Percentiles rank a stretch among this genome's conserved stretches.
Conservation (phyloP, 2,888 invertebrate species). For the Ceramica pisi region DNA sequence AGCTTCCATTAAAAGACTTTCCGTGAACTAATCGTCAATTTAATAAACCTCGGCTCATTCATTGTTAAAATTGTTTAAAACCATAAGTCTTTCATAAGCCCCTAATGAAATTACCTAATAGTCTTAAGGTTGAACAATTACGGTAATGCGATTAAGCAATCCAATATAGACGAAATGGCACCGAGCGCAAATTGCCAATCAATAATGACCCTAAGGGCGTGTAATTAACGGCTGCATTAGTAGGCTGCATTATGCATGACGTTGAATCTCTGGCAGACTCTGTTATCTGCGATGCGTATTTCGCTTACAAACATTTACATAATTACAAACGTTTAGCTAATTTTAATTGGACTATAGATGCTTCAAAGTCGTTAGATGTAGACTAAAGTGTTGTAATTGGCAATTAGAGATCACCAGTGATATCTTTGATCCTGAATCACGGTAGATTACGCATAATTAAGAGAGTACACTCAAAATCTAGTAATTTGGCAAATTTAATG, state of each 20-base stretch:
- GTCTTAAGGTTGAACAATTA: conserved; percentile 74
- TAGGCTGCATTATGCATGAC: conserved; percentile 84
- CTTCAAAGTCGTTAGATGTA: conserved; percentile 30
- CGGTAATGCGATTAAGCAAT: conserved; percentile 79
- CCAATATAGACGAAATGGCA: conserved; percentile 78
- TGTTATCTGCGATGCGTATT: conserved; percentile 78
- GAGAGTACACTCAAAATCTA: conserved; percentile 6
- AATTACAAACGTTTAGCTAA: conserved; percentile 77
- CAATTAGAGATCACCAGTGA: conserved; percentile 32
- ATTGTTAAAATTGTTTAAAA: conserved; percentile 70
- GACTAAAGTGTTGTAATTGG: conserved; percentile 35
- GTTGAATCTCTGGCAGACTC: conserved; percentile 77
- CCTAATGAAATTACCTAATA: conserved; percentile 77
- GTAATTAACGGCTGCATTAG: conserved; percentile 86
- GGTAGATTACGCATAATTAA: conserved; percentile 11
- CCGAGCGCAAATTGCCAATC: conserved; percentile 81
- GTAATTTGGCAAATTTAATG: neutral
- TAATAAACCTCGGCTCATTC: conserved; percentile 61
- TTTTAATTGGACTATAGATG: conserved; percentile 74
- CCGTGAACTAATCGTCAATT: conserved; percentile 42
- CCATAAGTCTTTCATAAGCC: conserved; percentile 72
- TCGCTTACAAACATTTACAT: conserved; percentile 82
- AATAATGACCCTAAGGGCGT: conserved; percentile 81
- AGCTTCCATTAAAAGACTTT: conserved; percentile 22
- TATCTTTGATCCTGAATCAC: conserved; percentile 39